phyloP scores from a whole-genome alignment of 2,888 invertebrate species.

The Tipula vernalis region DNA sequence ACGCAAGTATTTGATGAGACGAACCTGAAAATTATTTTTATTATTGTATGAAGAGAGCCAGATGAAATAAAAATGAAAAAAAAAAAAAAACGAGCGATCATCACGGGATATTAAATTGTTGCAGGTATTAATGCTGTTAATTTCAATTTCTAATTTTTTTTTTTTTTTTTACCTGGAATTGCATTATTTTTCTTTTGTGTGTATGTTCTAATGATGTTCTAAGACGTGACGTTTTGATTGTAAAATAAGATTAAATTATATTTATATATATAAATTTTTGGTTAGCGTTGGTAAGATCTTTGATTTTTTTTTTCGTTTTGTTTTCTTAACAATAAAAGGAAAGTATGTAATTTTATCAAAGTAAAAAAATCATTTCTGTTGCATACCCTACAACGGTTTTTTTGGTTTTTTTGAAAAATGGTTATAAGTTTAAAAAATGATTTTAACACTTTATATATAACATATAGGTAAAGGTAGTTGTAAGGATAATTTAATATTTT shows the following conservation, averaged over 20 bases:
- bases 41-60: background rate
- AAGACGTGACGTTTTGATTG: constrained; percentile 4
- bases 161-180: background rate
- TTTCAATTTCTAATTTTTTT: background rate
- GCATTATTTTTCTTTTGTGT: background rate
- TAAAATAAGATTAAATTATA: constrained; percentile 4
- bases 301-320: background rate
- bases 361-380: background rate
- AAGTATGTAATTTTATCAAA: background rate
- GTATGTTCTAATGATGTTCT: background rate
- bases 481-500: background rate
- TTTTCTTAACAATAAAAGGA: constrained; percentile 4
- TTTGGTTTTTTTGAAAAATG: background rate
- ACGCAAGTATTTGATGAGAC: background rate
- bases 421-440: background rate
- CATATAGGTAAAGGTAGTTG: background rate
- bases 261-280: background rate
- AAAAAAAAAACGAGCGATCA: background rate
- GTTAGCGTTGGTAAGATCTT: background rate
- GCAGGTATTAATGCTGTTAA: background rate
- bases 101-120: constrained; percentile 4
- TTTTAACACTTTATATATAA: background rate
- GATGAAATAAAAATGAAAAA: background rate
- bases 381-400: background rate
- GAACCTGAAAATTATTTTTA: background rate